Evolutionary conservation across 2,888 invertebrate genomes (phyloP).

Genomic region (Pinctada fucata): DNA sequence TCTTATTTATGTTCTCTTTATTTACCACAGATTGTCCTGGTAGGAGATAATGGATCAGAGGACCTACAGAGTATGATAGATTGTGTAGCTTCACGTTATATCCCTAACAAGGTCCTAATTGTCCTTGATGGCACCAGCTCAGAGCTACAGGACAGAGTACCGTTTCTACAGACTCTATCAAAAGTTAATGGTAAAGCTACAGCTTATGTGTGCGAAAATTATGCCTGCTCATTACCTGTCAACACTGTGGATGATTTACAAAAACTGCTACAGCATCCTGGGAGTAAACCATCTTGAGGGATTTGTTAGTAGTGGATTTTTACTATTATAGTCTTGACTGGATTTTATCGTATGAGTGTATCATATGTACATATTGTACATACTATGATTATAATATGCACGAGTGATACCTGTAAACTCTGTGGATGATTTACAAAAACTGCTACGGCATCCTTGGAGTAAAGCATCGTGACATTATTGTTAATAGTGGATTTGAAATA

Average conservation of each 20-base stretch:
- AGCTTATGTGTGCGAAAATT: slow-evolving; percentile 88
- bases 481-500: too few species aligned
- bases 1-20: slow-evolving; percentile 2
- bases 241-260: slow-evolving; percentile 78
- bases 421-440: too few species aligned
- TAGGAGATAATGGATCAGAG: slow-evolving; percentile 82
- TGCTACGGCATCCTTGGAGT: too few species aligned
- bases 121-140: slow-evolving; percentile 79
- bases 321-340: too few species aligned
- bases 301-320: too few species aligned
- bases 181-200: slow-evolving; percentile 82
- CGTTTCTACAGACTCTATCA: slow-evolving; percentile 70
- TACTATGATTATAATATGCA: too few species aligned
- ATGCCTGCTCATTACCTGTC: slow-evolving; percentile 86
- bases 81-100: slow-evolving; percentile 82
- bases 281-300: neutral
- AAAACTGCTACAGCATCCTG: neutral
- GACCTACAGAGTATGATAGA: slow-evolving; percentile 84
- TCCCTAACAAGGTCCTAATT: slow-evolving; percentile 84
- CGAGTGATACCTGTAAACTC: too few species aligned
- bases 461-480: too few species aligned
- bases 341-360: too few species aligned
- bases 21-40: slow-evolving; percentile 73
- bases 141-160: slow-evolving; percentile 76
- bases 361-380: too few species aligned